Base-by-base conservation (phyloP, 2,888 invertebrate species). In the Aelia acuminata region DNA sequence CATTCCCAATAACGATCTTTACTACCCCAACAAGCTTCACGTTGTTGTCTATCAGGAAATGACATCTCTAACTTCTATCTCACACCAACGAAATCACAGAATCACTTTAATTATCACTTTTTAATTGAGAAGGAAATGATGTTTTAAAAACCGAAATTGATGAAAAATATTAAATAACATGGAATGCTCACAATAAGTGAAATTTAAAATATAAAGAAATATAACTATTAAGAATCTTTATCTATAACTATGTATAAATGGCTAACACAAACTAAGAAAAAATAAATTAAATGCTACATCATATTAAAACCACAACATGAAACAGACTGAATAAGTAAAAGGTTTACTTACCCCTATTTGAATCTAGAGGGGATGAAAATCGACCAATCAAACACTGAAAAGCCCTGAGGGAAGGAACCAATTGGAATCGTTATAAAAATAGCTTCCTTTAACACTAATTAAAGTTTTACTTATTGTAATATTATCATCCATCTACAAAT, bases 1-100 rank as follows among this genome's bases (percentile, higher is more conserved):
- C 98, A 98, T 91, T 96, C 95, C 98, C 98, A 98, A 92, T 96
- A 98, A 88, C 94, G 94, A 93, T 98, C 98, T 91, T 97, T 94
- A 90, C 96, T 94, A 90, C 94, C 93, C 98, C 98, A 98, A 93
- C 98, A 98, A 91, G 94, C 93, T 91, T 95, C 94, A 91, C 97
- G 95, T 92, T 96, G 95, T 91, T 95, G 94, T 94, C 95, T 97
- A 91, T 94, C 89, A 35, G 90, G 90, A 85, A 90, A 90, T 35
- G 90, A 90, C 90, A 90, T 90, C 63, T 88, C 80, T 43, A 80
- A 47, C 35, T 43, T 43, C 43, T 80, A 80, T n/a, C 43, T 80
- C 80, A 35, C 80, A 80, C 75, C 43, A 47, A 80, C 43, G 80
- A 80, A 80, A 80, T 80, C 80, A 80, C 80, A 80, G 31, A 75